Base-by-base conservation (phyloP, 2,888 invertebrate genomes). In the Drosophila bunnanda region DNA sequence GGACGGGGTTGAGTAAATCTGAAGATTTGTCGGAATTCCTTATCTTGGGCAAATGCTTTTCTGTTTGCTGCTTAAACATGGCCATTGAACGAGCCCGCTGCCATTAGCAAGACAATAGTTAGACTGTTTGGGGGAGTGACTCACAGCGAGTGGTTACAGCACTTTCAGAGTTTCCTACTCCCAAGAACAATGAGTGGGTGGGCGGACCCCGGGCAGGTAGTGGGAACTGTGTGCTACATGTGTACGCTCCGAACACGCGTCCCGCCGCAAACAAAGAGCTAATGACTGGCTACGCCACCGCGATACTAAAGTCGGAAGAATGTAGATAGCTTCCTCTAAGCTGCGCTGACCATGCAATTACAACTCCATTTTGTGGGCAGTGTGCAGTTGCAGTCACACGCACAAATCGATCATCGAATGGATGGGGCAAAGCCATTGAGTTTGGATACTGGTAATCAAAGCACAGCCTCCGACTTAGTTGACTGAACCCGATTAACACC, bases 71-170 rank as follows among this genome's bases (percentile, higher is more conserved):
- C 28, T 50, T 28, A 28, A 66, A 32, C 38, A 38, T 13, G 44
- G 17, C 15, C 34, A 38, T 13, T 34, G 36, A 36, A 53, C 34
- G 44, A 17, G 15, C 43, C 17, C 52, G 20, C 17, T 22, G 17
- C 64, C 48, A 64, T 62, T 61, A 62, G 48, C 64, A 39, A n/a
- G 17, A 64, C 64, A 64, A 64, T 64, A 20, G 64, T 22, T 32
- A 20, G 22, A 15, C 32, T 34, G 25, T 41, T 48, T 15, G 50
- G 50, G 32, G 41, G 38, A 34, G 39, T 50, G 44, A 41, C 17
- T 62, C 64, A 28, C 28, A 41, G 17, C 46, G 36, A 38, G 41
- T 61, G 39, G 20, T 30, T 30, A 36, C 20, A n/a, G 38, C 28
- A 32, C 38, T 20, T 30, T 13, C 9, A 15, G 9, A 36, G 25